A percentile compares a stretch with the other conserved stretches of the same genome.
Conservation (phyloP, 2,113 vertebrate species). For the Telmatochromis bifrenatus region DNA sequence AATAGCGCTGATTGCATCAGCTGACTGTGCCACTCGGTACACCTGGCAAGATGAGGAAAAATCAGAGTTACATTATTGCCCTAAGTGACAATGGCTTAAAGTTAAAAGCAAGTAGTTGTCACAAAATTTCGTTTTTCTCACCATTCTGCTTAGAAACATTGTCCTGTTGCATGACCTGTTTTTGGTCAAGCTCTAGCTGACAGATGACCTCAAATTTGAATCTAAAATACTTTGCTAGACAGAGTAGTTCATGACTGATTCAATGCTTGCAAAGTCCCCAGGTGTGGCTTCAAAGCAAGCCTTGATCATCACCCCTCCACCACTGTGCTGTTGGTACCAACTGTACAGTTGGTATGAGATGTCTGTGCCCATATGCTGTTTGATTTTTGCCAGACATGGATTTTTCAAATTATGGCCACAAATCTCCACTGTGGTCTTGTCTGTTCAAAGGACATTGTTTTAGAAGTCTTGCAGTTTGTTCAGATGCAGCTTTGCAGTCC, state of each 20-base stretch:
- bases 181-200: background rate
- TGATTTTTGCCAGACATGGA: background rate
- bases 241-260: background rate
- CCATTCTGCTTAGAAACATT: background rate
- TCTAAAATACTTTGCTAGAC: background rate
- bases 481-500: background rate
- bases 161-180: background rate
- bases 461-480: background rate
- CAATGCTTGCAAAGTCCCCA: background rate
- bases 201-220: background rate
- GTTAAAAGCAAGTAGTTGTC: background rate
- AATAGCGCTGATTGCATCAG: background rate
- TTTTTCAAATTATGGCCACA: background rate
- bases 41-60: background rate
- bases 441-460: background rate
- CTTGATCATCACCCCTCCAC: background rate
- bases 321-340: background rate
- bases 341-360: background rate
- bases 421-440: background rate
- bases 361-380: background rate
- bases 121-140: background rate
- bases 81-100: background rate
- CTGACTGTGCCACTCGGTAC: background rate
- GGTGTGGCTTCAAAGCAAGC: background rate
- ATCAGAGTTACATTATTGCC: background rate